A percentile compares a stretch with the other conserved stretches of the same genome.
These are phyloP conservation scores for Agrilus cyanescens DNA, from an alignment of 2,888 invertebrate species.

Conservation along the genomic window DNA sequence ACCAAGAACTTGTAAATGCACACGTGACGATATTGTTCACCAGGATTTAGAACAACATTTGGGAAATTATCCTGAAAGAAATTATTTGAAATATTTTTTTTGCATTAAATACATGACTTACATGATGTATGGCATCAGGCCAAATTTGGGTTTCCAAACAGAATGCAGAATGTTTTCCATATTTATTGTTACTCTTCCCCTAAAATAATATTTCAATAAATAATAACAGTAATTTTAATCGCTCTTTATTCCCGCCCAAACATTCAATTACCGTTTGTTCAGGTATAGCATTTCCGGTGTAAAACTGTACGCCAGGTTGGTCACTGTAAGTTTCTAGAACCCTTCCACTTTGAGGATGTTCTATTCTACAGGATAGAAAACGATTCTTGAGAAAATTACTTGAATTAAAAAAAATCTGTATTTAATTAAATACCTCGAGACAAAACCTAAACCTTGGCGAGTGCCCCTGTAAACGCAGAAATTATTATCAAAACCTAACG, in stretches of 20 bases:
- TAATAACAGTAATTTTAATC: background rate
- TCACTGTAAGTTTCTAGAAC: constrained; percentile 70
- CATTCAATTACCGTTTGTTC: constrained; percentile 25
- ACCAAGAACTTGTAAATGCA: constrained; percentile 27
- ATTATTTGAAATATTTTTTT: constrained; percentile 10
- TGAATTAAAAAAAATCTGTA: background rate
- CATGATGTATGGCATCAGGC: constrained; percentile 81
- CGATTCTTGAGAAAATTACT: background rate
- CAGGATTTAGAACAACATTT: constrained; percentile 57
- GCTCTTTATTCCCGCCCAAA: background rate
- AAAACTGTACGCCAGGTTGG: constrained; percentile 85
- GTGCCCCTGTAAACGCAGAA: constrained; percentile 59
- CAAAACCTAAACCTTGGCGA: constrained; percentile 44
- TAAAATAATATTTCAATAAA: constrained; percentile 31
- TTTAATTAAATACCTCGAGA: constrained; percentile 41
- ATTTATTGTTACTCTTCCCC: constrained; percentile 57
- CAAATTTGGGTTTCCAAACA: constrained; percentile 88
- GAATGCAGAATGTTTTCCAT: constrained; percentile 67
- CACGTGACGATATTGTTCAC: constrained; percentile 56
- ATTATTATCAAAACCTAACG: constrained; percentile 71
- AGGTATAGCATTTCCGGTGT: constrained; percentile 69
- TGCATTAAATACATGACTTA: constrained; percentile 32
- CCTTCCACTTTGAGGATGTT: constrained; percentile 59
- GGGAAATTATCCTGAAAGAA: constrained; percentile 62
- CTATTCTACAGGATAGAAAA: constrained; percentile 36